Evolutionary conservation across 2,113 vertebrate genomes (phyloP), one percentile per base, ranked within the genome.

Genomic region (Cichladusa arquata): DNA sequence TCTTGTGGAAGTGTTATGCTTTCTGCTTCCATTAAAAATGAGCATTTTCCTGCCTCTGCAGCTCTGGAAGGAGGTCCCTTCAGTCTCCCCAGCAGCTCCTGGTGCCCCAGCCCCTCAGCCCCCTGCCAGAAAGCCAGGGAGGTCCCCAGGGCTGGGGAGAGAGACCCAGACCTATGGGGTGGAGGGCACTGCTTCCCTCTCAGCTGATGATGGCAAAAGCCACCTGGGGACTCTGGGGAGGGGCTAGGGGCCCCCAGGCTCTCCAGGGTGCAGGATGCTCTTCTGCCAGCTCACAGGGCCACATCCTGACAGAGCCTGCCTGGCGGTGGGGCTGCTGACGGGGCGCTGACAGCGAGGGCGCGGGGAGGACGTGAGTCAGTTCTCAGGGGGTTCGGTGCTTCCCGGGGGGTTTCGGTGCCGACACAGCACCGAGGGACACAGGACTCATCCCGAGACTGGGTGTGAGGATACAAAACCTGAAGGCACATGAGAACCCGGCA

Each of bases 401-500:
- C 38, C 81, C 3, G 1, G 31, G 50, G 78, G 70, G 16, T 93
- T 92, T 96, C 6, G 3, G 40, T 93, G 53, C 34, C 0, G 0
- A 10, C 45, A 25, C 4, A 5, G 38, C 1, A 0, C 31, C 0
- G 3, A 38, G 80, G 53, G 70, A 86, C 53, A 74, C 48, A 0
- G 2, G 42, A 76, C 34, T 96, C 96, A 94, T 28, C n/a, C n/a
- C n/a, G 62, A 84, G 93, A 85, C 84, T 58, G 84, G 48, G 36
- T 6, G 33, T 33, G 77, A 67, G 78, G 72, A 66, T 36, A 26
- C 56, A 45, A 58, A 84, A 58, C 57, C 61, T 2, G 2, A 51
- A 48, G 0, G 2, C 34, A 28, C 1, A 0, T 1, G 5, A 78
- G 44, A 85, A 19, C 38, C 13, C 0, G 0, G 28, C 90, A 56